Conservation (phyloP, 1,140 invertebrate species). For the Brachionus plicatilis region DNA sequence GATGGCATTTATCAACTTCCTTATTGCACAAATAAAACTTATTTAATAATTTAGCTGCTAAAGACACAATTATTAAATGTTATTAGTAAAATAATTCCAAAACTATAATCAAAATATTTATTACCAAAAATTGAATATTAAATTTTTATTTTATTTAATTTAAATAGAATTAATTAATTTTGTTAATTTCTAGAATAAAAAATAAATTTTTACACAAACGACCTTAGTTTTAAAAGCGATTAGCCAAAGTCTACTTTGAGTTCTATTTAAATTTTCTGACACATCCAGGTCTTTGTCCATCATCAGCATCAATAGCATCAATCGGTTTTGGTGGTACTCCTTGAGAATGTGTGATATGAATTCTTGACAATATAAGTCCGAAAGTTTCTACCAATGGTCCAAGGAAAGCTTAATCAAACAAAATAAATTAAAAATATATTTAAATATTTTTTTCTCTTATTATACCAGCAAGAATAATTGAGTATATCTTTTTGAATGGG, state of each 20-base stretch:
- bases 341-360: constrained; percentile 5
- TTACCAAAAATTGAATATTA: too few relatives aligned
- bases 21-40: too few relatives aligned
- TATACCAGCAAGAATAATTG: constrained; percentile 21
- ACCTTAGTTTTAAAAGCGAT: too few relatives aligned
- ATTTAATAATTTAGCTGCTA: too few relatives aligned
- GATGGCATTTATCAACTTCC: too few relatives aligned
- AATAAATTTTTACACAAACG: too few relatives aligned
- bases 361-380: constrained; percentile 21
- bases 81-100: too few relatives aligned
- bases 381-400: constrained; percentile 25
- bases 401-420: background rate
- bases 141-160: too few relatives aligned
- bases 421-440: background rate
- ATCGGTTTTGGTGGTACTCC: constrained; percentile 31
- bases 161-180: too few relatives aligned
- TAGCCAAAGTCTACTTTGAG: background rate
- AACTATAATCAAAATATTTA: too few relatives aligned
- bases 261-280: constrained; percentile 25
- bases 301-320: constrained; percentile 26
- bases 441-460: background rate
- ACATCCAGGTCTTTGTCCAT: background rate
- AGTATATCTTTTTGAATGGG: background rate
- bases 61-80: too few relatives aligned
- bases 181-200: too few relatives aligned